Base-by-base conservation (phyloP, 2,888 invertebrate genomes). In the Trilocha varians region DNA sequence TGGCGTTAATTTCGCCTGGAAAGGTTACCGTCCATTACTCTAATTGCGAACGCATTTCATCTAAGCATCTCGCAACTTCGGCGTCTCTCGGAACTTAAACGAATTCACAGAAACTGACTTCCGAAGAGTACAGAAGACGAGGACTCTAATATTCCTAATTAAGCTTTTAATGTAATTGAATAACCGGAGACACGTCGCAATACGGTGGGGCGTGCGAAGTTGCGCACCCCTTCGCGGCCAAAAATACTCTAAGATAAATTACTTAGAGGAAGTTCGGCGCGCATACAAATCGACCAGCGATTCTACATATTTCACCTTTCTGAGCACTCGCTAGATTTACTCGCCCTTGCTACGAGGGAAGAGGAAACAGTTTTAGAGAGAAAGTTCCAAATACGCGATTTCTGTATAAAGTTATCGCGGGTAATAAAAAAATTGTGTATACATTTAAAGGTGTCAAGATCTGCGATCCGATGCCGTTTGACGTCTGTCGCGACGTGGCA, bases 151-250 rank as follows among this genome's bases (percentile, higher is more conserved):
- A 80, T 78, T 75, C 75, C 75, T 83, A 82, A 85, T 83, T 83
- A 79, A 79, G 78, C 79, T 82, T 78, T 83, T 82, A 83, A 83
- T 77, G 77, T 82, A 85, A 85, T 84, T 83, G 76, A 78, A 80
- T 74, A 69, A 77, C 71, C 71, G 65, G 73, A 75, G 78, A 79
- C 74, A 75, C 70, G 72, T 76, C 70, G 69, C 62, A 64, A 70
- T 70, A 70, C 63, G 65, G 69, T 69, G 63, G 60, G 61, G 62
- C 58, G 58, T 60, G 52, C 55, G 59, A 67, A 56, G 52, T 57
- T 51, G 55, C 58, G 54, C 65, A 70, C 67, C 72, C 70, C 68
- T 68, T 70, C 62, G 63, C 64, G 66, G 65, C 73, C 74, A 73
- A 78, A 79, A 79, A 79, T 76, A 78, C 78, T 78, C 70, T 78